A percentile compares a stretch with the other conserved stretches of the same genome.
phyloP scores from a whole-genome alignment of 2,797 vertebrate genomes.

The Falco berigora region DNA sequence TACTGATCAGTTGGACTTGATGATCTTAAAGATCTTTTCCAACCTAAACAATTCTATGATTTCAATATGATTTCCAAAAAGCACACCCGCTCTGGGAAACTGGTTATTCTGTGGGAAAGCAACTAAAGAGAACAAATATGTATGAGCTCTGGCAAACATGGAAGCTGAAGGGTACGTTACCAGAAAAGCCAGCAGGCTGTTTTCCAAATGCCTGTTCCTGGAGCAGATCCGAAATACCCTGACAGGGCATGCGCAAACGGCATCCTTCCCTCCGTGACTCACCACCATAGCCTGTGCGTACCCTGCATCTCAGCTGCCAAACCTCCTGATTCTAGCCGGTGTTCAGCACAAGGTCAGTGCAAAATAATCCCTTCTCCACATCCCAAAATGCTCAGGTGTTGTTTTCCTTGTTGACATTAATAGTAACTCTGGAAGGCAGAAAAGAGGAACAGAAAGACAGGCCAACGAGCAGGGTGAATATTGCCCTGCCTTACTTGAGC shows the following conservation, averaged over 20 bases:
- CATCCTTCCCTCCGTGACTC: neutral
- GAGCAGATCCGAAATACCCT: neutral
- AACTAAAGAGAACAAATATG: neutral
- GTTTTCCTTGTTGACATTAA: neutral
- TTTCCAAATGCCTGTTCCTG: neutral
- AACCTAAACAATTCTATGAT: no score
- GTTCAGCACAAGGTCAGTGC: neutral
- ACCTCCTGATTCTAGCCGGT: neutral
- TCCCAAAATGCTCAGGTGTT: neutral
- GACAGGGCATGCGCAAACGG: neutral
- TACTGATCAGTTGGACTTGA: neutral
- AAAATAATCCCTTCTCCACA: neutral
- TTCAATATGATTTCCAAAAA: neutral
- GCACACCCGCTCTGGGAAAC: fast-evolving
- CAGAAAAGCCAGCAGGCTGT: neutral
- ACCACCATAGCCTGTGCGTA: neutral
- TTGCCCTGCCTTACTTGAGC: neutral
- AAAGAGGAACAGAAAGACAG: neutral
- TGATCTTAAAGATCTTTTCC: no score
- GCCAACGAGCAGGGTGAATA: neutral
- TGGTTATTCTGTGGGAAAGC: neutral
- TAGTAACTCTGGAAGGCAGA: neutral
- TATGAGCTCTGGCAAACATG: no score
- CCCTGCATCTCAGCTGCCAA: neutral
- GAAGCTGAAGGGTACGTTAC: neutral